phyloP scores from a whole-genome alignment of 2,888 invertebrate genomes.

The Himalopsyche anomala region DNA sequence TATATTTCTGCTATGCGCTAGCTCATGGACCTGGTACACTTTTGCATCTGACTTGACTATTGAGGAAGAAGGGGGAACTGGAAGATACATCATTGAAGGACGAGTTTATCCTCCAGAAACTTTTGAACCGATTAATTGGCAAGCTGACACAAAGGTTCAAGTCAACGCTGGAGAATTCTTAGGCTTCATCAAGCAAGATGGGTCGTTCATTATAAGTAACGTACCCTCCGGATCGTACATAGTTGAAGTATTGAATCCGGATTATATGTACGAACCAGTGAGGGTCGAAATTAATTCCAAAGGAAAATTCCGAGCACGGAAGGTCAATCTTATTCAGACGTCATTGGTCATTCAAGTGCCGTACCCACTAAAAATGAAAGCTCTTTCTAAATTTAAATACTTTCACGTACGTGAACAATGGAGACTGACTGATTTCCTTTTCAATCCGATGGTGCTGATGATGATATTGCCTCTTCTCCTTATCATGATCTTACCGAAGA shows the following conservation, averaged over 20 bases:
- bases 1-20: constrained; percentile 32
- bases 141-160: constrained; percentile 85
- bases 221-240: constrained; percentile 95
- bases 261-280: constrained; percentile 94
- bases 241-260: constrained; percentile 93
- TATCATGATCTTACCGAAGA: constrained; percentile 94
- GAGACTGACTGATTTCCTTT: constrained; percentile 96
- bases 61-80: constrained; percentile 74
- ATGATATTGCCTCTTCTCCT: constrained; percentile 95
- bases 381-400: constrained; percentile 87
- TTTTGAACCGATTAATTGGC: constrained; percentile 81
- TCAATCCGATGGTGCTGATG: constrained; percentile 98
- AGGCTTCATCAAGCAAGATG: constrained; percentile 94
- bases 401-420: constrained; percentile 97
- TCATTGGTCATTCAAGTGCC: constrained; percentile 92
- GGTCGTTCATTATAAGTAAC: constrained; percentile 91
- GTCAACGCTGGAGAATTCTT: constrained; percentile 93
- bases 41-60: constrained; percentile 66
- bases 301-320: constrained; percentile 96
- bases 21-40: constrained; percentile 59
- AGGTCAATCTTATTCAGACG: constrained; percentile 95
- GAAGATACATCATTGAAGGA: constrained; percentile 87
- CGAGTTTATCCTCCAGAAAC: constrained; percentile 86
- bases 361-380: constrained; percentile 94
- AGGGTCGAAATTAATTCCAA: constrained; percentile 98